Conservation (phyloP, 2,888 invertebrate genomes). For the Habroteleia sp. region DNA sequence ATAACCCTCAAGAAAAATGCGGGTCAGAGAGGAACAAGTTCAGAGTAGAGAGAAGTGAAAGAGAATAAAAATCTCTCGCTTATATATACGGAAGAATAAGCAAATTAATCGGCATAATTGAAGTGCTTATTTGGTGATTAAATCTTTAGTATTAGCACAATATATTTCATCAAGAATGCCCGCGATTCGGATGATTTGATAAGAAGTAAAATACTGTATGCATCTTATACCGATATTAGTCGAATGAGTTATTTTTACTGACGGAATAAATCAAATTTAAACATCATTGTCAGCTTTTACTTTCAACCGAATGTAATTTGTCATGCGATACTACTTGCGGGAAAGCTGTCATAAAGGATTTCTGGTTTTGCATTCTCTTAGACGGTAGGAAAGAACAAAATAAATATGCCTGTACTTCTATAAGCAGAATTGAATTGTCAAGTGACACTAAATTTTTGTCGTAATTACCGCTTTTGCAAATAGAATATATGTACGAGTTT, state of each 20-base stretch:
- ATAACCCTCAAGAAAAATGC: constrained; percentile 13
- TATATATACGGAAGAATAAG: constrained; percentile 2
- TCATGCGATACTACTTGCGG: constrained; percentile 13
- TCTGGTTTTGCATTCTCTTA: not conserved
- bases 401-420: too few species aligned
- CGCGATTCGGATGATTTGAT: constrained; percentile 1
- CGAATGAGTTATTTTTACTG: constrained; percentile 7
- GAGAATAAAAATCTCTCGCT: too few species aligned
- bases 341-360: constrained; percentile 8
- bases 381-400: too few species aligned
- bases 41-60: not conserved
- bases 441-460: too few species aligned
- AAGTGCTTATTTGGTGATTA: constrained; percentile 6
- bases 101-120: constrained; percentile 7
- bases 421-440: too few species aligned
- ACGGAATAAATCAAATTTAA: not conserved
- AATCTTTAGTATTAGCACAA: constrained; percentile 1
- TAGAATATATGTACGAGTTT: too few species aligned
- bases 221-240: too few species aligned
- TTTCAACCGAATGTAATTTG: not conserved
- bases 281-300: constrained; percentile 14
- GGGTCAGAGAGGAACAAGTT: constrained; percentile 7
- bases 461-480: too few species aligned
- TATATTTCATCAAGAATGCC: not conserved
- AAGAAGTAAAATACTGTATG: too few species aligned